Base-by-base conservation (phyloP, 2,797 vertebrate genomes). In the Podarcis lilfordi region DNA sequence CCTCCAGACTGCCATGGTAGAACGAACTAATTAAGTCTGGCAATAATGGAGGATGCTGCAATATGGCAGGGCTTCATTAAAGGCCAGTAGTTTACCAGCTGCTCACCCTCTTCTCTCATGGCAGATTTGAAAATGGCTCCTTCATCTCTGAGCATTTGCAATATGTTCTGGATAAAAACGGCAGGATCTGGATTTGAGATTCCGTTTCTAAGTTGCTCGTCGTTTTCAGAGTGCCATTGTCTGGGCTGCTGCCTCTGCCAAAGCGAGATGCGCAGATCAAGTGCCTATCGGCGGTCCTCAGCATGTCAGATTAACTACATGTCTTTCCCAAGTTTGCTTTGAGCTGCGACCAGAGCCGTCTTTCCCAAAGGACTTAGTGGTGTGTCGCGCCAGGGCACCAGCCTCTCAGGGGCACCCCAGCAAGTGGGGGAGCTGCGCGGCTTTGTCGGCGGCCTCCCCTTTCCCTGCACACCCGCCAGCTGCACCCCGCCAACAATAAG, bases 21-120 rank as follows among this genome's bases (percentile, higher is more conserved):
- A 95, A 91, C 0, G 2, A 93, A 91, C 91, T 91, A 94, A 95
- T 92, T 95, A 94, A 92, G 79, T 91, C 93, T 88, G 88, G 92
- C 85, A 85, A 91, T 93, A 95, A 95, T 5, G 90, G 82, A 87
- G 94, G 92, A 88, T 82, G 88, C 2, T 82, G 86, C 92, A 95
- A 89, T 92, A 92, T 64, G 88, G 91, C 66, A 92, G 13, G 90
- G 86, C 80, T 92, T 93, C 95, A 95, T 91, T 94, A 94, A 92
- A 72, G 89, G 89, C 78, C 93, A 90, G 89, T 92, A 95, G 91
- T 96, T 96, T 94, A 93, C 92, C 94, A 95, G 92, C 92, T 96
- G 92, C 93, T 94, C 92, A 87, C 77, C 91, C 94, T 77, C 81
- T 96, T 90, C 88, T 91, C 8, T 91, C 85, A 80, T 85, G 88